A percentile compares a stretch with the other conserved stretches of the same genome.
These are phyloP conservation scores for Takifugu bimaculatus DNA, from an alignment of 2,113 vertebrate species.

Conservation along the genomic window DNA sequence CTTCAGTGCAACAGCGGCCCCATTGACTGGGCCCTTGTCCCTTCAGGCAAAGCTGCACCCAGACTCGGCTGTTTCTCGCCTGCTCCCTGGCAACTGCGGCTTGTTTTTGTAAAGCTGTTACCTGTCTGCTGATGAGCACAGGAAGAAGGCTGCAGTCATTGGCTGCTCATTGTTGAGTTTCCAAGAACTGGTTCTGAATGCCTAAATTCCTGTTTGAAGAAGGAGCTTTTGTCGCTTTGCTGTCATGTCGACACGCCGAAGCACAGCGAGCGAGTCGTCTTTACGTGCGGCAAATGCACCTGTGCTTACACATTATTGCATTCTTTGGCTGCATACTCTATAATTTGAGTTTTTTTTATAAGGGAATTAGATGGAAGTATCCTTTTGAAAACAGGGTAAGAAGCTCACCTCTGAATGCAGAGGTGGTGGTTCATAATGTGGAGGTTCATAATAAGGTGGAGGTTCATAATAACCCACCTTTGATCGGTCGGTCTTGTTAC, in stretches of 20 bases:
- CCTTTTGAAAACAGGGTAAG: conserved; percentile 31
- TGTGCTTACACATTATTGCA: conserved; percentile 35
- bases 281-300: conserved; percentile 21
- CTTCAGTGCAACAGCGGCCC: conserved; percentile 11
- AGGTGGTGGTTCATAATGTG: neutral
- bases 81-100: conserved; percentile 67
- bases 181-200: conserved; percentile 27
- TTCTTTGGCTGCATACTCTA: conserved; percentile 27
- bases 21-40: conserved; percentile 67
- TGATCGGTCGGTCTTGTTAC: conserved; percentile 31
- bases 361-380: conserved; percentile 13
- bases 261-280: neutral
- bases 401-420: conserved; percentile 30
- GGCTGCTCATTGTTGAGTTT: conserved; percentile 39
- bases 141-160: conserved; percentile 58
- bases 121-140: conserved; percentile 61
- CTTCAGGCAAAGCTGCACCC: conserved; percentile 74
- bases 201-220: conserved; percentile 24
- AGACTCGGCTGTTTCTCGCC: conserved; percentile 70
- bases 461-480: conserved; percentile 14
- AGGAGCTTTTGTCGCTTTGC: conserved; percentile 34
- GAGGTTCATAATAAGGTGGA: neutral
- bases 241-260: conserved; percentile 12
- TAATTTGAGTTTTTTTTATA: conserved; percentile 43
- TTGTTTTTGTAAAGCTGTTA: conserved; percentile 70